Evolutionary conservation across 2,888 invertebrate genomes (phyloP), one percentile per base, ranked within the genome.

Genomic region (Idaea straminata): DNA sequence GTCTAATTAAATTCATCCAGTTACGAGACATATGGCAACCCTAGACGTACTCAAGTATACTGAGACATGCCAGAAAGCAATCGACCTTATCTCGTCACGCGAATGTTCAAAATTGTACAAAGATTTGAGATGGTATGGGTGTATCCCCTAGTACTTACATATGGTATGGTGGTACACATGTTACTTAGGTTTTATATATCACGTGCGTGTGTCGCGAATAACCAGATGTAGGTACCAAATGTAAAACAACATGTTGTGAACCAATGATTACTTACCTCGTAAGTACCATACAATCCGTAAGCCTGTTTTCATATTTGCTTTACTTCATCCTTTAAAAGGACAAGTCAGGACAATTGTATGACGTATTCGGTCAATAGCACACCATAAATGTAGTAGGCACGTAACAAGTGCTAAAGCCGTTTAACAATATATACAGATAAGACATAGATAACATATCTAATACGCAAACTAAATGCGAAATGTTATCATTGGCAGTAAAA

Each of bases 141-240:
- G 47, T 47, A 47, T 47, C 47, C 5, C 47, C 13, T 47, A 47
- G 61, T n/a, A 61, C 61, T 35, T 34, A 7, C 61, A 6, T 47
- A 36, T 61, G 15, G 6, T 10, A 61, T 35, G 15, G 64, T 64
- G n/a, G 63, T 65, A 67, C 72, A 69, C 68, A 71, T 74, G 70
- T 67, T 71, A 72, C 74, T 72, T 69, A 62, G 65, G 74, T 74
- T 75, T 69, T 74, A 74, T 72, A 68, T 73, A 75, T 76, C 75
- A 77, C 76, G 74, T 78, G 77, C 70, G 72, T 73, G 74, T 74
- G 76, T 82, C 73, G 82, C 83, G 79, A 84, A 79, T 81, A 75
- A 78, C 78, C 86, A 84, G 80, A 86, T 86, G 84, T n/a, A n/a
- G n/a, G n/a, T 84, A 59, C 58, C 6, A 77, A 75, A 74, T 66